A percentile compares a stretch with the other conserved stretches of the same genome.
phyloP scores from a whole-genome alignment of 2,888 invertebrate species.

The Herminia tarsipennalis region DNA sequence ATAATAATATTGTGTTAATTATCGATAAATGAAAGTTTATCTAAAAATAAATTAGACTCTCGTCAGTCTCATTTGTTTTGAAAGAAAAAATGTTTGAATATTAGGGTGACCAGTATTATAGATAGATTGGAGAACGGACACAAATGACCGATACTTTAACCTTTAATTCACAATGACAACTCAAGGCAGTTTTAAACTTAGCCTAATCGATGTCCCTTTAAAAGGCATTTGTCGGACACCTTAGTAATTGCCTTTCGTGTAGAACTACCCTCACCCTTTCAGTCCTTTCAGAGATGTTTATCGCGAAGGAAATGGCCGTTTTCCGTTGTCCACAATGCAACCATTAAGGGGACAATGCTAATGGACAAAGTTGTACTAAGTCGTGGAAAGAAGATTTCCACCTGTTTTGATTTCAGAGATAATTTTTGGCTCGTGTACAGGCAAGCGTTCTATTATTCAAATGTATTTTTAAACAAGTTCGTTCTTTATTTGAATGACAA shows the following conservation, averaged over 20 bases:
- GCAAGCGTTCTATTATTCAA: not conserved
- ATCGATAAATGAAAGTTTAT: slow-evolving; percentile 29
- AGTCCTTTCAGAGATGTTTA: slow-evolving; percentile 83
- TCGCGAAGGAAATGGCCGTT: slow-evolving; percentile 84
- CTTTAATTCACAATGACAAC: too few species aligned
- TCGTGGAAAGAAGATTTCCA: slow-evolving; percentile 47
- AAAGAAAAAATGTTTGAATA: not conserved
- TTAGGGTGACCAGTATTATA: not conserved
- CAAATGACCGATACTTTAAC: not conserved
- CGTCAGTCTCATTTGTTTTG: too few species aligned
- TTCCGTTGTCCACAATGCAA: slow-evolving; percentile 81
- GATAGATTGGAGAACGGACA: not conserved
- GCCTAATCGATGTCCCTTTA: slow-evolving; percentile 38
- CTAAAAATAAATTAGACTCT: slow-evolving; percentile 11
- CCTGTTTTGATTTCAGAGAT: slow-evolving; percentile 33
- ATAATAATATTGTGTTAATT: slow-evolving; percentile 29
- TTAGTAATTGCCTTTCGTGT: slow-evolving; percentile 74
- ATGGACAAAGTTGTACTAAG: slow-evolving; percentile 72
- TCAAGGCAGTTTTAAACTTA: slow-evolving; percentile 33
- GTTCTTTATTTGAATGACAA: too few species aligned
- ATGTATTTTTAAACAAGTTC: too few species aligned
- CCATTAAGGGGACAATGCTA: slow-evolving; percentile 82
- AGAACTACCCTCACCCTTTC: slow-evolving; percentile 77
- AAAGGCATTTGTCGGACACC: slow-evolving; percentile 52
- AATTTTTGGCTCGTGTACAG: not conserved